Base-by-base conservation (phyloP, 2,113 vertebrate species). In the Lagopus leucura region DNA sequence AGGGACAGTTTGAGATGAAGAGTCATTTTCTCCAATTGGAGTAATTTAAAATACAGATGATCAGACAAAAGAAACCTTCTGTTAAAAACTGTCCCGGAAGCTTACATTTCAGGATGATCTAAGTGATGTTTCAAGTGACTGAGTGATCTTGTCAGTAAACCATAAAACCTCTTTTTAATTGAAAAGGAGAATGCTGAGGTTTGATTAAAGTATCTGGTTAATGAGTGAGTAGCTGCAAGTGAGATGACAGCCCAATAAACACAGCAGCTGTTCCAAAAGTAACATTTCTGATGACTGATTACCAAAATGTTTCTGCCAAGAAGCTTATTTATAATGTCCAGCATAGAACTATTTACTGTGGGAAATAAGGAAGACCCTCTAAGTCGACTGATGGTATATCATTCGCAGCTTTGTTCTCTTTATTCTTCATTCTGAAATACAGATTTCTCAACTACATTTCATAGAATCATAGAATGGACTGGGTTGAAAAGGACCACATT, bases 1-100 rank as follows among this genome's bases (percentile, higher is more conserved):
- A 78, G 80, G 50, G 55, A 64, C 61, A 78, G 38, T 71, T 2
- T 1, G 72, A 90, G 20, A 92, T 83, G 69, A 88, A 86, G 60
- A 93, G 19, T 36, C 83, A 70, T 82, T 79, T 92, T 95, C 45
- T 89, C 6, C n/a, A 45, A 2, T 1, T 89, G 40, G 20, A 63
- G 38, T 11, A 73, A 42, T 86, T 93, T 83, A 92, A 88, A 86
- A 88, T 77, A 86, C 6, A 92, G 79, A 77, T 93, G 79, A 92
- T 2, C 7, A 83, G 28, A 52, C 36, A 81, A 94, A 94, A 91
- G 36, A 64, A 63, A 73, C 66, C 60, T 83, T 38, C 13, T 28
- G 6, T 60, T 86, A 77, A 95, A 92, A 70, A 75, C 28, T 63
- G 16, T 71, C 28, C 24, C 32, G 77, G 60, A 82, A 82, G 58